These are phyloP conservation scores for Drosophila ogumai DNA, from an alignment of 1,140 invertebrate species.

Conservation along the genomic window DNA sequence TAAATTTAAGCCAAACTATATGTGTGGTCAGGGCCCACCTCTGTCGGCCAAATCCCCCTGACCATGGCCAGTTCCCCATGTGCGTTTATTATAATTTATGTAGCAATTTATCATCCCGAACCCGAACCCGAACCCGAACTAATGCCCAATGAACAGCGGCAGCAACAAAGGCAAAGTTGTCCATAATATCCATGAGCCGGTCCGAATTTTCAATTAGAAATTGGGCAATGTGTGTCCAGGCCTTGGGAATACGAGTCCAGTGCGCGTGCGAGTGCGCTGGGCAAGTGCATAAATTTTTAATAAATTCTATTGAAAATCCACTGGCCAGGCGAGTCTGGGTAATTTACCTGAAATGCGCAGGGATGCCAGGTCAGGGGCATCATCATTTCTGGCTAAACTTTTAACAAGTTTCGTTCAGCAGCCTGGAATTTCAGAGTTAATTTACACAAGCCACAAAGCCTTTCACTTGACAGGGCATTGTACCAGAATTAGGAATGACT, in stretches of 20 bases:
- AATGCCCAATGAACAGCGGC: slow-evolving; percentile 57
- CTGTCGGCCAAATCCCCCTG: slow-evolving; percentile 25
- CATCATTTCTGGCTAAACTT: slow-evolving; percentile 4
- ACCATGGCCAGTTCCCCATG: slow-evolving; percentile 40
- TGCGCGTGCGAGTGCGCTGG: slow-evolving; percentile 16
- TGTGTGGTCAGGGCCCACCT: slow-evolving; percentile 23
- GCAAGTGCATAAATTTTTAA: slow-evolving; percentile 68
- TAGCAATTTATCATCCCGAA: slow-evolving; percentile 77
- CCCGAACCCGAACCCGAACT: slow-evolving; percentile 17
- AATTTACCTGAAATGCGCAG: slow-evolving; percentile 38
- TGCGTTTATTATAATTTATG: slow-evolving; percentile 80
- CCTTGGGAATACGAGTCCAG: slow-evolving; percentile 36
- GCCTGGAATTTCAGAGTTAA: slow-evolving; percentile 16
- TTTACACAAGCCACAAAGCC: slow-evolving; percentile 6
- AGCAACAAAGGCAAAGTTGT: slow-evolving; percentile 58
- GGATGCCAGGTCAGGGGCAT: not conserved
- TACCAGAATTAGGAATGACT: not conserved
- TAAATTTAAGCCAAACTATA: slow-evolving; percentile 72
- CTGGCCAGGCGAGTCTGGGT: slow-evolving; percentile 8
- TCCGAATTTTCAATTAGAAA: slow-evolving; percentile 75
- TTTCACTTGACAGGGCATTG: not conserved
- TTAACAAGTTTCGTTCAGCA: slow-evolving; percentile 1
- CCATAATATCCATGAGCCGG: slow-evolving; percentile 62
- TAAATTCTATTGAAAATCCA: slow-evolving; percentile 51
- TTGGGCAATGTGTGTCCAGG: slow-evolving; percentile 53